These are phyloP conservation scores for Cydia amplana DNA, from an alignment of 1,140 invertebrate species.

Conservation along the genomic window DNA sequence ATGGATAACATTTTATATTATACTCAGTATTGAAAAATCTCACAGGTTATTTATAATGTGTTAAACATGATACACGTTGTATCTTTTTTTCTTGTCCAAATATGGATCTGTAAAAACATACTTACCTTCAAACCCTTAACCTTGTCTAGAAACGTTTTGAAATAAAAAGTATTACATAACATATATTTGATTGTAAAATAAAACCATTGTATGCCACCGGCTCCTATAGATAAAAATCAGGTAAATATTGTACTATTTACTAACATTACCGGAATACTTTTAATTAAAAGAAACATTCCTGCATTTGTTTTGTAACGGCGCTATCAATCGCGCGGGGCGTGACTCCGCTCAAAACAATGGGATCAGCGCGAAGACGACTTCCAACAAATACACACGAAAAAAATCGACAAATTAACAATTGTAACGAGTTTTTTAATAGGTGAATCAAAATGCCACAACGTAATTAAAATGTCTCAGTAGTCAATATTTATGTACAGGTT, in stretches of 20 bases:
- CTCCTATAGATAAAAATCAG: no score
- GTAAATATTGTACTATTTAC: background rate
- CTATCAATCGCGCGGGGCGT: conserved; percentile 28
- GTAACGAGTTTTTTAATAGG: conserved; percentile 30
- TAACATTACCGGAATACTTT: conserved; percentile 7
- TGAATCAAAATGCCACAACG: background rate
- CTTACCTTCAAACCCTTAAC: background rate
- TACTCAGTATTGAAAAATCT: background rate
- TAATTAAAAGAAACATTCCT: conserved; percentile 32
- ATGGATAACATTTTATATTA: background rate
- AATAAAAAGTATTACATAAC: background rate
- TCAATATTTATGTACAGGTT: background rate
- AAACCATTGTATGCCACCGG: no score
- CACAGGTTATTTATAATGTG: background rate
- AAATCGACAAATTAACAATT: conserved; percentile 28
- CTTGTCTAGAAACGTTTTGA: background rate
- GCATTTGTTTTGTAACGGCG: conserved; percentile 24
- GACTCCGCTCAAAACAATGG: conserved; percentile 30
- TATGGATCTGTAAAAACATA: background rate
- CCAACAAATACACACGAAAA: conserved; percentile 24
- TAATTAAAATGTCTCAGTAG: background rate
- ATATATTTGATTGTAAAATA: no score
- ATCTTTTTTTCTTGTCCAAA: conserved; percentile 9
- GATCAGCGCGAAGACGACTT: conserved; percentile 31
- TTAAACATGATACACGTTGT: conserved; percentile 1